Evolutionary conservation across 1,140 invertebrate genomes (phyloP), one percentile per base, ranked within the genome.

Genomic region (Drosophila ambigua): DNA sequence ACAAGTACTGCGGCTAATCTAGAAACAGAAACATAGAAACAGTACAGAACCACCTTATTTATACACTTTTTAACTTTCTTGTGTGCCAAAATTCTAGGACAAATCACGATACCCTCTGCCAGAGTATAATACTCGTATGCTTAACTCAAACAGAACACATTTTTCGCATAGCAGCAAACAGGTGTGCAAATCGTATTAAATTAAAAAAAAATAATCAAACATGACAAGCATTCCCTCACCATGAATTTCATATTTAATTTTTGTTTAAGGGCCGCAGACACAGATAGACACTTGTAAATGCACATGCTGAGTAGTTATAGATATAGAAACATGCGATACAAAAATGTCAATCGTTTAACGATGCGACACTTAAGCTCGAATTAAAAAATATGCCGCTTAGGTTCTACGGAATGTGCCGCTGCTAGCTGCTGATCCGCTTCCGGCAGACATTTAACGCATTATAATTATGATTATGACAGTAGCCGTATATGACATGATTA

Each of bases 161-260:
- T 88, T 59, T 66, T 85, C 48, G 63, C 82, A 88, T 85, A 82
- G 66, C 75, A 72, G 65, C 66, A 58, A 58, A 65, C 83, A 85
- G 78, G 82, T 85, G 83, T 88, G 78, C 69, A 78, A 85, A 79
- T 82, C 73, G 82, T 85, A 82, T 85, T 76, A 82, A 87, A 88
- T 85, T 82, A 72, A 49, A 61, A 45, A 72, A 49, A 61, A 45
- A 63, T 78, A 81, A 77, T 76, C 50, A 68, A 62, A 53, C 49
- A 41, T 64, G 46, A 55, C 60, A 59, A 31, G 63, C 54, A 61
- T 76, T 67, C 62, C 72, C 26, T 28, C 5, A 0, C 66, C 45
- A 74, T 63, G 66, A 69, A 69, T 69, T 71, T 50, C 39, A 58
- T 65, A 71, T 71, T 68, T 57, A 58, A 26, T 35, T 48, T 26